Conservation (phyloP, 2,888 invertebrate genomes). For the Pterostichus niger region DNA sequence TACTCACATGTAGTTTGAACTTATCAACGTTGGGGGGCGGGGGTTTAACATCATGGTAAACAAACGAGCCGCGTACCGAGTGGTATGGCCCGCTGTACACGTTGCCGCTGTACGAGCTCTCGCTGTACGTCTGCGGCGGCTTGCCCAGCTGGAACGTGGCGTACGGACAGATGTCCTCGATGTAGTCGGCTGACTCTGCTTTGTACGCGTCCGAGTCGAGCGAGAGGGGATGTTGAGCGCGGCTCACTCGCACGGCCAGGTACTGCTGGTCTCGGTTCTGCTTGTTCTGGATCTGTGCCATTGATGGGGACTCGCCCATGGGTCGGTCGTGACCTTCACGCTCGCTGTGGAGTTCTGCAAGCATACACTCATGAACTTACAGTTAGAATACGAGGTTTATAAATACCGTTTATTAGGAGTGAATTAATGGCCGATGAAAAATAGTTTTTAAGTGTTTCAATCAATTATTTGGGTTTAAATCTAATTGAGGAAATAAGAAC, state of each 20-base stretch:
- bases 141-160: conserved; percentile 95
- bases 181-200: conserved; percentile 85
- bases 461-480: too few relatives aligned
- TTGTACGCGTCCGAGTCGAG: conserved; percentile 78
- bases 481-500: too few relatives aligned
- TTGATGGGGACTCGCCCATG: conserved; percentile 87
- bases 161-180: conserved; percentile 95
- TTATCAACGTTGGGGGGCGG: conserved; percentile 83
- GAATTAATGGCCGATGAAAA: too few relatives aligned
- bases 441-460: too few relatives aligned
- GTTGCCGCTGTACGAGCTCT: conserved; percentile 94
- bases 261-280: conserved; percentile 89
- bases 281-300: conserved; percentile 89
- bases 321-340: conserved; percentile 77
- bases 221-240: conserved; percentile 76
- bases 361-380: too few relatives aligned
- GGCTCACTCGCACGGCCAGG: conserved; percentile 81
- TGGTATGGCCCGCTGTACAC: conserved; percentile 93
- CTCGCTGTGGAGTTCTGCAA: conserved; percentile 77
- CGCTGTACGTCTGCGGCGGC: conserved; percentile 83
- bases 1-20: conserved; percentile 85
- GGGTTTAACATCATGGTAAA: conserved; percentile 92
- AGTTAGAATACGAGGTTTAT: too few relatives aligned
- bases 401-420: too few relatives aligned
- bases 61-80: conserved; percentile 91